Evolutionary conservation across 2,888 invertebrate species (phyloP).

Genomic region (Lomographa bimaculata): DNA sequence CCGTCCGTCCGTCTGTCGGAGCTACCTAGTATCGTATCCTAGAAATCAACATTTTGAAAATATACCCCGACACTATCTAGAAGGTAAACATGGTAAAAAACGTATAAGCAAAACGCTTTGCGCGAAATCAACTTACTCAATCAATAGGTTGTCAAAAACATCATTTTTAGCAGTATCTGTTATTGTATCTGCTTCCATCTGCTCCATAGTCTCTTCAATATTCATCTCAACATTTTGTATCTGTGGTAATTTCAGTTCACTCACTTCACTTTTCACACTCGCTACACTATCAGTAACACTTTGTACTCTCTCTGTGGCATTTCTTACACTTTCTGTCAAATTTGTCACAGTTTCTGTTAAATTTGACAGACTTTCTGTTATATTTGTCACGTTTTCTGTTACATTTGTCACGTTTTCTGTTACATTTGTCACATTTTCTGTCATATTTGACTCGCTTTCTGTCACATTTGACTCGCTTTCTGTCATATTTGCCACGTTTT

Average conservation of each 20-base stretch:
- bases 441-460: not conserved
- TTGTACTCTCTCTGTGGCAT: not conserved
- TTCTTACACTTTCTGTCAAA: not conserved
- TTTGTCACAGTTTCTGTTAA: not conserved
- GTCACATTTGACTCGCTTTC: not conserved
- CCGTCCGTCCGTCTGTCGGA: too few species aligned
- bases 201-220: constrained; percentile 59
- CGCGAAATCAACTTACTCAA: constrained; percentile 35
- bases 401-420: not conserved
- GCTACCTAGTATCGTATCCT: too few species aligned
- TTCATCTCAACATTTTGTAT: constrained; percentile 35
- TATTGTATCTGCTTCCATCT: constrained; percentile 41
- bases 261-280: not conserved
- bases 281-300: not conserved
- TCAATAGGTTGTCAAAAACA: constrained; percentile 49
- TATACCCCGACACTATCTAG: too few species aligned
- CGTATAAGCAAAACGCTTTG: too few species aligned
- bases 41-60: too few species aligned
- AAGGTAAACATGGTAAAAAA: too few species aligned
- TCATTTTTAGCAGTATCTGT: constrained; percentile 37
- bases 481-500: too few species aligned
- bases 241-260: constrained; percentile 1
- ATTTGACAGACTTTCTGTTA: not conserved
- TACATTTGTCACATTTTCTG: not conserved
- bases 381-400: not conserved